Evolutionary conservation across 2,113 vertebrate genomes (phyloP), one percentile per base, ranked within the genome.

Genomic region (Stercorarius parasiticus): DNA sequence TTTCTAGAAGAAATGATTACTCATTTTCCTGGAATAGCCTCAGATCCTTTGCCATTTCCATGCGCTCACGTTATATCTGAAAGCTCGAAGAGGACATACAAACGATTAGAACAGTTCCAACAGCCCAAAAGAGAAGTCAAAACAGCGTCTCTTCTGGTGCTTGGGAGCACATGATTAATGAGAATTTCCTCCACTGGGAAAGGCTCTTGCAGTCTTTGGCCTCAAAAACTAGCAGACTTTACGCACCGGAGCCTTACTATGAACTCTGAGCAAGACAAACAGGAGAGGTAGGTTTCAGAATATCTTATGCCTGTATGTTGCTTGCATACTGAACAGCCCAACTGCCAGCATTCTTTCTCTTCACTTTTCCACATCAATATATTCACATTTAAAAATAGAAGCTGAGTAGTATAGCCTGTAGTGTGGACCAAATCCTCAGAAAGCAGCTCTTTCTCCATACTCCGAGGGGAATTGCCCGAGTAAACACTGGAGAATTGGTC

Each of bases 161-260:
- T 93, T 59, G 55, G 42, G 71, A 96, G 59, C 50, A 67, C 71
- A 74, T 93, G 95, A 97, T 96, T 96, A 93, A 97, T 83, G 89
- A 94, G 78, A 62, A 79, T 66, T 90, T 88, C 84, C 85, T 93
- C 85, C 74, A 74, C 50, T 59, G 79, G 94, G 93, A 96, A 92
- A 94, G 82, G 67, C 18, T 94, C 67, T 82, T 86, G 82, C 84
- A 96, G 87, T 77, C 74, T 70, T 59, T 91, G 93, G 87, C 93
- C 85, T 81, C 42, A 90, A 88, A 79, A 86, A 43, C 64, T n/a
- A 92, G 58, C 86, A 73, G 84, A 67, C 71, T 96, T 95, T 65
- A 92, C 9, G 13, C 87, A 90, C 85, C 23, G 92, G 42, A 86
- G 55, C 76, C 59, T 94, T 59, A 81, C 61, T 66, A 66, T 38